Base-by-base conservation (phyloP, 2,113 vertebrate species). In the Trinectes maculatus region DNA sequence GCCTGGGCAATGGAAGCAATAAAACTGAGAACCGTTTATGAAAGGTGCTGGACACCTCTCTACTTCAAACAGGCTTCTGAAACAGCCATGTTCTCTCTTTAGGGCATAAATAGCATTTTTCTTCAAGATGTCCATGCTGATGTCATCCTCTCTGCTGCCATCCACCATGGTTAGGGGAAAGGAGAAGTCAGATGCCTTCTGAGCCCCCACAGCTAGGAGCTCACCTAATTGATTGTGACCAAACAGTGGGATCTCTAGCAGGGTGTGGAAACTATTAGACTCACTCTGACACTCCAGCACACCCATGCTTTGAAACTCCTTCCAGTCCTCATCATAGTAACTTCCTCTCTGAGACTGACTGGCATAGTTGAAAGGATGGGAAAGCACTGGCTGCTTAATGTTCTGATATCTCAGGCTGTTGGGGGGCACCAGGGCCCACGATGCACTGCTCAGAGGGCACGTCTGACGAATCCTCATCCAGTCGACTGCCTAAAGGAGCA, bases 21-120 rank as follows among this genome's bases (percentile, higher is more conserved):
- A 93, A 79, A 92, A 93, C 0, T 12, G 65, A 1, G 92, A 93
- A 24, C 84, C 90, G 1, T 63, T 64, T 37, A 79, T 80, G 37
- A 85, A 93, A 0, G 94, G 92, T 0, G 88, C 90, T 0, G 90
- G 91, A 62, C 91, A 94, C 8, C 83, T 81, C 74, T 94, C 92
- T 0, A 87, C 83, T 67, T 94, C 90, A 74, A 96, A 95, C 48
- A 95, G 89, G 75, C 82, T 93, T 24, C 91, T 71, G 73, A 96
- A 92, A 13, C 93, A 93, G 33, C 92, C 89, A 3, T 90, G 82
- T 67, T 91, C 91, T 29, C 8, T 85, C 82, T 48, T 74, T 49
- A 44, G 59, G 15, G 5, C 39, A 71, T 85, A 44, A 3, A 3
- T 63, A 2, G 6, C 1, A 3, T 16, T 44, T n/a, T 18, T 48